Base-by-base conservation (phyloP, 2,888 invertebrate species). In the Drosophila bunnanda region DNA sequence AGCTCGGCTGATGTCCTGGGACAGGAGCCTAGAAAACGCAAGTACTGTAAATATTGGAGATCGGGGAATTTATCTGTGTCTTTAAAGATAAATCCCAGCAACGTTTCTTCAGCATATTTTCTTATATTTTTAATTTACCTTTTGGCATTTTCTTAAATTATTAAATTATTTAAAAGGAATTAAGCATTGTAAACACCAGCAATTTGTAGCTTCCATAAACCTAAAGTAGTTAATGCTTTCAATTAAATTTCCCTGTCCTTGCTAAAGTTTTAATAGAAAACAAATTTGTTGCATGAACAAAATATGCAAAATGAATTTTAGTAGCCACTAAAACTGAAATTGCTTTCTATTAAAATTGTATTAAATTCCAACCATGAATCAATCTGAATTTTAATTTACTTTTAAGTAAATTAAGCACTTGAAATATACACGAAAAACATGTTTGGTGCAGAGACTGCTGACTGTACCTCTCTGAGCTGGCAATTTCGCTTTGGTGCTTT, bases 401-500 rank as follows among this genome's bases (percentile, higher is more conserved):
- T 34, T 22, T 34, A 22, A 20, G 9, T 15, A 6, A 50, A 32
- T 50, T 50, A 50, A 30, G 36, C 22, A 15, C 22, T 8, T n/a
- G 6, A n/a, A 53, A n/a, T 38, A n/a, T n/a, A n/a, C 17, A 7
- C 4, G 1, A 13, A 8, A 1, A 15, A 22, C 22, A 7, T 22
- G 22, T 53, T 53, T 20, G 6, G 39, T 12, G 1, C 4, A 12
- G 1, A 20, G 20, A 52, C 10, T 13, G 15, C 15, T 9, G 34
- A 61, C 61, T 44, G 64, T 41, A 41, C 20, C 34, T 8, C 28
- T 8, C 65, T 32, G 48, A 75, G 65, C 70, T 88, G 70, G 70
- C 75, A 83, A 66, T 87, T 84, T 87, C 72, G 68, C 77, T 87
- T 83, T 84, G 87, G 70, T 73, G 80, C 68, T 78, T 85, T 68